These are phyloP conservation scores for Eueremaeus valkanovi DNA, from an alignment of 2,888 invertebrate species.

Conservation along the genomic window DNA sequence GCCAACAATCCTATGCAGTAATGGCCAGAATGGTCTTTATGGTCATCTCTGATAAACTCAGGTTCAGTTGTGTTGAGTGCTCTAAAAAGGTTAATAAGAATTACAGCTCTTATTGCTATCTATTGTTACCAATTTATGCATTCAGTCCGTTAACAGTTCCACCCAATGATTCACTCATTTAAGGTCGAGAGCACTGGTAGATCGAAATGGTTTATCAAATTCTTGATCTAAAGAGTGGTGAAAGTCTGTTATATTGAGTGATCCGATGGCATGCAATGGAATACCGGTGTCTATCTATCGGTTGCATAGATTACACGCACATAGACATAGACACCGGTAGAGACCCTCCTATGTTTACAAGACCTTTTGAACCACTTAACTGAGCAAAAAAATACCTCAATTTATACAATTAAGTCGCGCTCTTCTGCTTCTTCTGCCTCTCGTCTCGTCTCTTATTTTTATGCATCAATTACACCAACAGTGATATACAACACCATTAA, in stretches of 20 bases:
- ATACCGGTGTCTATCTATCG: no score
- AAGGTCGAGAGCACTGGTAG: background rate
- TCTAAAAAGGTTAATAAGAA: no score
- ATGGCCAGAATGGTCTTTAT: no score
- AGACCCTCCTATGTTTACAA: background rate
- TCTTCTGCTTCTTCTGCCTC: background rate
- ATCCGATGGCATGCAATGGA: no score
- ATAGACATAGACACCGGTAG: background rate
- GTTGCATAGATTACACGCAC: background rate
- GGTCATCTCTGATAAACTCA: no score
- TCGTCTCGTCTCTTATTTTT: no score
- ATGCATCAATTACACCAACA: background rate
- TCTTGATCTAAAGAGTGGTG: slow-evolving; percentile 4
- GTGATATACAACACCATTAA: slow-evolving; percentile 16
- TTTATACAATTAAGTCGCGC: slow-evolving; percentile 1
- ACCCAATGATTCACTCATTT: background rate
- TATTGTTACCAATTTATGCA: background rate
- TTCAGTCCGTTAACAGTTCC: slow-evolving; percentile 1
- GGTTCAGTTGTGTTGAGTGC: no score
- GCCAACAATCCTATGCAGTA: no score
- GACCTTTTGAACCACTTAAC: slow-evolving; percentile 6
- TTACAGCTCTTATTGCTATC: background rate
- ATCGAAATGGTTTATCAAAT: background rate
- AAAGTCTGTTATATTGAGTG: no score
- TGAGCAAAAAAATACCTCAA: background rate